Evolutionary conservation across 2,113 vertebrate species (phyloP).

Genomic region (Cavia porcellus): DNA sequence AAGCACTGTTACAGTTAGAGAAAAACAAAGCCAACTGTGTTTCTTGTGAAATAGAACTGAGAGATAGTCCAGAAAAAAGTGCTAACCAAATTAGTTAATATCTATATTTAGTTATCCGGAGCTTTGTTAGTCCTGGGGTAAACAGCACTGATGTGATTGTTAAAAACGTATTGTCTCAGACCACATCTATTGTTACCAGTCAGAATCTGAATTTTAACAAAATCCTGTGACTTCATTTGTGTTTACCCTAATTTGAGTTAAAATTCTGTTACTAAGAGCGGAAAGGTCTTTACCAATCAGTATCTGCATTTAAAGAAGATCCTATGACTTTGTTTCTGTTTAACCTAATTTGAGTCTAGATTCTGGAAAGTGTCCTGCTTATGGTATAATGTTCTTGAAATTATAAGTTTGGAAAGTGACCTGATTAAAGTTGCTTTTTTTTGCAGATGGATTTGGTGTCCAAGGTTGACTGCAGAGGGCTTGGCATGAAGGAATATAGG

Average conservation of each 20-base stretch:
- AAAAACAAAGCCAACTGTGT: not conserved
- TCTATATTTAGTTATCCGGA: not conserved
- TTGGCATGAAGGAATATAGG: not conserved
- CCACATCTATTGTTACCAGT: not conserved
- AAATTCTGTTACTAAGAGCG: not conserved
- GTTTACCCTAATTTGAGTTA: not conserved
- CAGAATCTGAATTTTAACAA: not conserved
- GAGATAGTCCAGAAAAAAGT: not conserved
- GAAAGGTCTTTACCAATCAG: not conserved
- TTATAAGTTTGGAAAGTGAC: not conserved
- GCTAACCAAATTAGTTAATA: not conserved
- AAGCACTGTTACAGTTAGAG: not conserved
- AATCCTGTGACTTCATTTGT: not conserved
- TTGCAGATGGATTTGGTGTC: not conserved
- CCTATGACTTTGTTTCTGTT: not conserved
- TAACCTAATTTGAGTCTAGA: not conserved
- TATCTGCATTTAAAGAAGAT: not conserved
- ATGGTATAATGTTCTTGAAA: not conserved
- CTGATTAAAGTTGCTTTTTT: not conserved
- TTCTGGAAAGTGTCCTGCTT: not conserved
- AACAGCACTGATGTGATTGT: not conserved
- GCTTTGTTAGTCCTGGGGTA: not conserved
- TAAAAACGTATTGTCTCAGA: not conserved
- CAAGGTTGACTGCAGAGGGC: not conserved
- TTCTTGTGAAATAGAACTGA: not conserved